Evolutionary conservation across 2,113 vertebrate species (phyloP).

Genomic region (Chinchilla lanigera): DNA sequence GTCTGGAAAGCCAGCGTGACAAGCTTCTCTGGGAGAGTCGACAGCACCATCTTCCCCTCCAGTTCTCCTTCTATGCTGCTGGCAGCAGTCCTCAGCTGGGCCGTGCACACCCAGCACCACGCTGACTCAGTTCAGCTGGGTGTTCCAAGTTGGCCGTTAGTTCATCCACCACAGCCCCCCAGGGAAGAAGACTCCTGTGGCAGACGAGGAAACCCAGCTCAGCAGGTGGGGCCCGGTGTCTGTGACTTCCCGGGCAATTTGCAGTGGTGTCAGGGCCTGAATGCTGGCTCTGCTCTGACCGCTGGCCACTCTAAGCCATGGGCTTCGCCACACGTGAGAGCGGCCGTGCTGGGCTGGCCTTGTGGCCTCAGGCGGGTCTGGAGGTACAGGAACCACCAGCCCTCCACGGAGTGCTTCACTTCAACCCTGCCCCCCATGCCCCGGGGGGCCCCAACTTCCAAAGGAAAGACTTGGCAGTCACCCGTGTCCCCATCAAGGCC

Average conservation of each 20-base stretch:
- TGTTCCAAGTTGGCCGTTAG: neutral
- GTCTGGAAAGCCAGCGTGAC: neutral
- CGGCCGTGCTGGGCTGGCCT: rapidly evolving
- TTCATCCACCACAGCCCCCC: neutral
- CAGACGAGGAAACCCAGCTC: neutral
- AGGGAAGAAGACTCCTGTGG: neutral
- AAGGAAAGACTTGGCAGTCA: neutral
- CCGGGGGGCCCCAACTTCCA: neutral
- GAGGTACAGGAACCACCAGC: rapidly evolving
- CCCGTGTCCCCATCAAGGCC: constrained; percentile 12
- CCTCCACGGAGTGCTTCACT: too few species aligned
- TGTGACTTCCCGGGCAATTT: rapidly evolving
- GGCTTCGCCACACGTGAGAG: rapidly evolving
- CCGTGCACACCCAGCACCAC: too few species aligned
- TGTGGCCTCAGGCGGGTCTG: neutral
- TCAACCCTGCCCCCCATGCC: neutral
- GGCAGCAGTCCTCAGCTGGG: neutral
- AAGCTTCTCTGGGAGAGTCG: neutral
- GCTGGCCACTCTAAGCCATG: rapidly evolving
- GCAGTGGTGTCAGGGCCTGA: rapidly evolving
- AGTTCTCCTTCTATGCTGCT: neutral
- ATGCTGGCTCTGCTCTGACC: rapidly evolving
- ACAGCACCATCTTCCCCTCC: neutral
- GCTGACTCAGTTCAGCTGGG: neutral
- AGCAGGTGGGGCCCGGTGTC: neutral